Evolutionary conservation across 2,888 invertebrate species (phyloP).

Genomic region (Tetheella fluctuosa): DNA sequence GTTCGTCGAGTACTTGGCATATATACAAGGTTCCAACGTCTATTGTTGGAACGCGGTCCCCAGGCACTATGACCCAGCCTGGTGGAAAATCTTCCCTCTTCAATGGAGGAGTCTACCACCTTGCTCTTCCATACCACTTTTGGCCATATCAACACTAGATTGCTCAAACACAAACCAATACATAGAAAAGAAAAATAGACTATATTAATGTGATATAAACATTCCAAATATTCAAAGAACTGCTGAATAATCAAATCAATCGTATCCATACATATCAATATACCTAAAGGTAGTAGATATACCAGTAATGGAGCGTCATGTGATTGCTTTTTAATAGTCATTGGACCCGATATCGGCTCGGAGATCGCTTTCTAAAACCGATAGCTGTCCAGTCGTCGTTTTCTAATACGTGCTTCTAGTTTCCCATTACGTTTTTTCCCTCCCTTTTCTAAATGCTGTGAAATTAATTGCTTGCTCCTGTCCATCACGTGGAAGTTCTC

Average conservation of each 20-base stretch:
- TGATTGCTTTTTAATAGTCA: constrained; percentile 58
- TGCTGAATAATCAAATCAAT: too few species aligned
- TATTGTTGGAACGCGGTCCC: too few species aligned
- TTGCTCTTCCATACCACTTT: too few species aligned
- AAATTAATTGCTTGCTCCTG: constrained; percentile 31
- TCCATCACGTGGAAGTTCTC: constrained; percentile 13
- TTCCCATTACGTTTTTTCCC: constrained; percentile 31
- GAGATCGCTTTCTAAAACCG: constrained; percentile 26
- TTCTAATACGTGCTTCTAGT: constrained; percentile 38
- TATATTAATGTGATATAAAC: not conserved
- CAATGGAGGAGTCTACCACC: too few species aligned
- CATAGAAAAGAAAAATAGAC: too few species aligned
- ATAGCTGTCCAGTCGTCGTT: constrained; percentile 26
- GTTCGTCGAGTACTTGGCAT: too few species aligned
- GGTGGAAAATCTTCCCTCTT: too few species aligned
- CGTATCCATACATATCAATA: not conserved
- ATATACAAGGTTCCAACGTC: too few species aligned
- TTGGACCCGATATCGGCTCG: constrained; percentile 30
- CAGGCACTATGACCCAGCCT: too few species aligned
- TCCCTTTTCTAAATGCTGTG: constrained; percentile 24
- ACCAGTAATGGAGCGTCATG: constrained; percentile 14
- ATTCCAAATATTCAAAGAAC: not conserved
- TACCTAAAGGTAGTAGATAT: not conserved
- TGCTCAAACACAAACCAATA: too few species aligned
- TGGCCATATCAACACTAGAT: too few species aligned